Conservation (phyloP, 2,113 vertebrate genomes). For the Eretmochelys imbricata region DNA sequence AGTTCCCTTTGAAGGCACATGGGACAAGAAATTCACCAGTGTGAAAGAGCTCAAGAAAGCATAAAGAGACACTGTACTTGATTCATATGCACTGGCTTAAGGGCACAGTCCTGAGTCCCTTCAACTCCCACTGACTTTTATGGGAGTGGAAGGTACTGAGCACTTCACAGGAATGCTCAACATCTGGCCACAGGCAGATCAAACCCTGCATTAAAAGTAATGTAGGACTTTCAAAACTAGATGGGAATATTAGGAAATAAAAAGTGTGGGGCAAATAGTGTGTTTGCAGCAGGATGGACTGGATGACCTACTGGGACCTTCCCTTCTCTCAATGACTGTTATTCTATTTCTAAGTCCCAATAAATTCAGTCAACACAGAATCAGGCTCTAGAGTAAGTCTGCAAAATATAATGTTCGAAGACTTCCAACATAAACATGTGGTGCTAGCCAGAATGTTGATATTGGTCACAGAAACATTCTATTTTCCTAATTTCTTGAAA, state of each 20-base stretch:
- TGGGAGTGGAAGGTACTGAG: background rate
- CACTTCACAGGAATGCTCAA: rapidly evolving
- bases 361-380: background rate
- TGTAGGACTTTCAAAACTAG: background rate
- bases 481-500: background rate
- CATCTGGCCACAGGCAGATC: background rate
- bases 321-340: background rate
- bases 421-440: background rate
- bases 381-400: background rate
- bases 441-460: background rate
- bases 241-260: background rate
- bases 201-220: background rate
- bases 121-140: background rate
- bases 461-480: background rate
- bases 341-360: background rate
- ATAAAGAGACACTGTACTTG: rapidly evolving
- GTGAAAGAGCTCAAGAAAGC: background rate
- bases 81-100: rapidly evolving
- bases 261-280: background rate
- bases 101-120: background rate
- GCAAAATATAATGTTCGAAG: background rate
- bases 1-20: background rate
- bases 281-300: background rate
- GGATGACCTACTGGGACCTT: background rate
- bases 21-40: background rate